Evolutionary conservation across 1,140 invertebrate species (phyloP), one percentile per base, ranked within the genome.

Genomic region (Hirudo medicinalis): DNA sequence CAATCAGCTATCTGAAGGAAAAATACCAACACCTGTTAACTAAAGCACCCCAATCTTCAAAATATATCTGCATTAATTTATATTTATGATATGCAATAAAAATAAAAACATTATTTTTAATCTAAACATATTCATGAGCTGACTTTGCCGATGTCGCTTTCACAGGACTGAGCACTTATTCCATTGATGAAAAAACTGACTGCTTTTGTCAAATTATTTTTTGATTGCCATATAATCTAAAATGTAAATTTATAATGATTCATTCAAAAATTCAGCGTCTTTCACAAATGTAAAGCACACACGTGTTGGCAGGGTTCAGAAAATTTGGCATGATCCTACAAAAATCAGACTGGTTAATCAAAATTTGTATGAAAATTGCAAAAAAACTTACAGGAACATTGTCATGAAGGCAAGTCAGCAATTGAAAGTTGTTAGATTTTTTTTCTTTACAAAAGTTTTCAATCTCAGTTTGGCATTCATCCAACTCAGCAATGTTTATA

Each of bases 1-100:
- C 82, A 82, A 70, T 82, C 81, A 32, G 74, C 17, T 22, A 80
- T 72, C 79, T 82, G 74, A 71, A 76, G 78, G 70, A 11, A 63
- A n/a, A 25, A 36, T 36, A 36, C 32, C 2, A 36, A 36, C 32
- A 36, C 32, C 32, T 36, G 32, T 36, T 36, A 36, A 6, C 20
- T 57, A 25, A 57, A n/a, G 20, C 9, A 3, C 9, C 54, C 20
- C 20, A 57, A 57, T 2, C 25, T 9, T n/a, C 54, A 57, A 20
- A 57, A 57, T 25, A 57, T 2, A 9, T n/a, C 25, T 57, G 20
- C 5, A 57, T n/a, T n/a, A 25, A 57, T n/a, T n/a, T 3, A n/a
- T 57, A n/a, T 57, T 57, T 57, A 57, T 20, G 25, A 20, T 57
- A 9, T n/a, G 2, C 2, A 25, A 57, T 25, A 20, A 57, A 9